Percentiles rank a stretch among this genome's conserved stretches.
Evolutionary conservation across 2,797 vertebrate genomes (phyloP).

Genomic region (Alectoris magna): DNA sequence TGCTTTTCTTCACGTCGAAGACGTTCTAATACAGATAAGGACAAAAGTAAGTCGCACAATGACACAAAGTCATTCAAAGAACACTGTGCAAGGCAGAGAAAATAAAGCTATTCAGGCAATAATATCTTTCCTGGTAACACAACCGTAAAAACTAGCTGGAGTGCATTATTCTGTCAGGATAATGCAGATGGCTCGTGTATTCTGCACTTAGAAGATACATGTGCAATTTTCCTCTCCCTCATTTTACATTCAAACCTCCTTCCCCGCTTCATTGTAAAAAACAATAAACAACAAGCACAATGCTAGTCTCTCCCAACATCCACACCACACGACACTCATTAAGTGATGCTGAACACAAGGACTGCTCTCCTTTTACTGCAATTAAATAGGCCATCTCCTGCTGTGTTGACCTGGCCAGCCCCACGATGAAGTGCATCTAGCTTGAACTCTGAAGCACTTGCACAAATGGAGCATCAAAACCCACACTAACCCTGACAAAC

Average conservation of each 20-base stretch:
- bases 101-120: background rate
- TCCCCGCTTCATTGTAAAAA: background rate
- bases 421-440: background rate
- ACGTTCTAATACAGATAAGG: constrained; percentile 82
- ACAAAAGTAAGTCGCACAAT: background rate
- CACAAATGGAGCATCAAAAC: background rate
- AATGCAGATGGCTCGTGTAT: background rate
- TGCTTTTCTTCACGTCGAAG: constrained; percentile 95
- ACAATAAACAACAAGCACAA: background rate
- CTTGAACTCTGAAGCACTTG: background rate
- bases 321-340: background rate
- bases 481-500: constrained; percentile 52
- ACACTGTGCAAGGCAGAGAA: background rate
- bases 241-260: background rate
- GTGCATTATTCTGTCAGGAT: background rate
- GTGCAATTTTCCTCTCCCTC: background rate
- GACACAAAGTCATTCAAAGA: background rate
- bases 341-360: background rate
- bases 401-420: background rate
- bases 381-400: background rate
- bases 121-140: background rate
- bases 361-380: background rate
- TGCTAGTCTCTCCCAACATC: background rate
- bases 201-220: background rate
- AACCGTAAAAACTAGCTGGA: background rate